Evolutionary conservation across 2,888 invertebrate genomes (phyloP), one percentile per base, ranked within the genome.

Genomic region (Nezara viridula): DNA sequence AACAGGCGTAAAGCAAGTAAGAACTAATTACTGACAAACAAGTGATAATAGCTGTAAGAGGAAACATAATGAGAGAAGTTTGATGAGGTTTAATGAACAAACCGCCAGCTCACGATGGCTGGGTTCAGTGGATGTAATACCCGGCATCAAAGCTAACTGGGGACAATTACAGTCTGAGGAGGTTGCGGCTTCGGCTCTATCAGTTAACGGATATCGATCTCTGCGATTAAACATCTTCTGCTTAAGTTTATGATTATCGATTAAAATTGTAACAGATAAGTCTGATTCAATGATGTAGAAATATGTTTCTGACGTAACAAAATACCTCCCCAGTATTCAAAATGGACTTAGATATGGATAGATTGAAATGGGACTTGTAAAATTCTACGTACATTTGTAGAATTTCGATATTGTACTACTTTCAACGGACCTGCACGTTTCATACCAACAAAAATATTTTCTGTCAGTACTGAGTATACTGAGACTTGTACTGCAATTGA

Each of bases 71-170:
- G 66, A 73, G 66, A 73, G 66, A 73, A 73, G 66, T 73, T 73
- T 73, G 66, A 73, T 73, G 66, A 37, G 66, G 37, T 37, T 73
- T 73, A 73, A 73, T 73, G 66, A 73, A 73, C 66, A 73, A 73
- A 73, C 66, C 66, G 24, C 66, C 66, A 73, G 19, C 19, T 37
- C 19, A 19, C 6, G 66, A 10, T 5, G 5, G 19, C 32, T 27
- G 7, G 24, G 37, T 7, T 37, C 14, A 12, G 66, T 19, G 66
- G 66, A 73, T 73, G 32, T 60, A 60, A 60, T 60, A 60, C 60
- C 60, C n/a, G 16, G 27, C 60, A 27, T 60, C 60, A 60, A 60
- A 60, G 60, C 60, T 60, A 27, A 60, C 60, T 60, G 60, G 27
- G 52, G 27, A 60, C 60, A 60, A 60, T 60, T 60, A 60, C 60